phyloP scores from a whole-genome alignment of 1,140 invertebrate genomes.

The Calliopsis andreniformis region DNA sequence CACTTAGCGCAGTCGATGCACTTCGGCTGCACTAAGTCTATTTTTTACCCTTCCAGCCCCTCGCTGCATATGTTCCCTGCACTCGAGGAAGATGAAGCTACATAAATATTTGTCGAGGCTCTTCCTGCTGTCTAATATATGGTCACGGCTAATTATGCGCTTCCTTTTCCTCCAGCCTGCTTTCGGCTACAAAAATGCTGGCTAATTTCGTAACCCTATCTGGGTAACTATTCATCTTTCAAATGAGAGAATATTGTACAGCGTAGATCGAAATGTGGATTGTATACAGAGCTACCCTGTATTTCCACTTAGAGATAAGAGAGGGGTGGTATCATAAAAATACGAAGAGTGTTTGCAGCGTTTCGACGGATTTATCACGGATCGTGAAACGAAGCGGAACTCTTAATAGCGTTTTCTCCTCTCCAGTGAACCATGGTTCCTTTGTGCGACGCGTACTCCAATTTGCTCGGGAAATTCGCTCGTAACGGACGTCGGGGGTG shows the following conservation, averaged over 20 bases:
- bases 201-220: too few species aligned
- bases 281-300: too few species aligned
- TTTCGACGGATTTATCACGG: conserved; percentile 26
- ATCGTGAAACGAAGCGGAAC: conserved; percentile 44
- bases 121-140: conserved; percentile 38
- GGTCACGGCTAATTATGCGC: conserved; percentile 33
- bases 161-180: neutral
- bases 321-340: neutral
- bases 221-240: too few species aligned
- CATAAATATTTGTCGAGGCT: conserved; percentile 57
- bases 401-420: conserved; percentile 7
- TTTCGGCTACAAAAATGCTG: too few species aligned
- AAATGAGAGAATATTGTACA: too few species aligned
- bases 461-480: conserved; percentile 49
- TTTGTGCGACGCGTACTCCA: conserved; percentile 38
- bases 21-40: conserved; percentile 25
- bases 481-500: neutral
- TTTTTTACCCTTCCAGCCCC: conserved; percentile 51
- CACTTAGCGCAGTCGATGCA: neutral
- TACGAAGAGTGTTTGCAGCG: neutral
- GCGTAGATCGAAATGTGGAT: too few species aligned
- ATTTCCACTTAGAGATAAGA: neutral
- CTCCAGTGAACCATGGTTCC: conserved; percentile 11
- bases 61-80: conserved; percentile 24
- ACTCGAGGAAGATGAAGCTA: conserved; percentile 32